These are phyloP conservation scores for Catalaphyllia jardinei DNA, from an alignment of 64 coral and sea anemone genomes.

Conservation along the genomic window DNA sequence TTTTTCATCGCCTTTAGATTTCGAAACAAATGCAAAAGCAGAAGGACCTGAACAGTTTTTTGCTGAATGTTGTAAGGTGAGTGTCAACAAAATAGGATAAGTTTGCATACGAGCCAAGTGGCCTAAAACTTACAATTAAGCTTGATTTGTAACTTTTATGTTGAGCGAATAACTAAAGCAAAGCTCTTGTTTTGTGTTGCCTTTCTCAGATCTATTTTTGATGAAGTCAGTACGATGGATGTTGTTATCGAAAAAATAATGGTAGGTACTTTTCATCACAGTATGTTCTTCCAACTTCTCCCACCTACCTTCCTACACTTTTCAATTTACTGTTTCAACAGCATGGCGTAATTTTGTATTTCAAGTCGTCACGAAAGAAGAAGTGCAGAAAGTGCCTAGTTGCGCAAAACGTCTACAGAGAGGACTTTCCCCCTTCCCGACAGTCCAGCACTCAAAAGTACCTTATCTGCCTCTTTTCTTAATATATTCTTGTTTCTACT, in stretches of 20 bases:
- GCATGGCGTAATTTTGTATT: too few relatives aligned
- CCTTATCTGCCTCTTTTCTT: neutral
- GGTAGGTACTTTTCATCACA: slow-evolving; percentile 42
- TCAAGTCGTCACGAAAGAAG: too few relatives aligned
- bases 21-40: slow-evolving; percentile 97
- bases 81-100: neutral
- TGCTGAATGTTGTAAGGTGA: slow-evolving; percentile 94
- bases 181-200: neutral
- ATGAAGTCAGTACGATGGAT: slow-evolving; percentile 96
- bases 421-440: neutral
- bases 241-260: slow-evolving; percentile 96
- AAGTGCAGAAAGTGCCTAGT: too few relatives aligned
- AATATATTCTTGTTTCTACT: neutral
- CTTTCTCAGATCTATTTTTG: slow-evolving; percentile 83
- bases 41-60: slow-evolving; percentile 92
- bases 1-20: slow-evolving; percentile 48
- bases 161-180: too few relatives aligned
- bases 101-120: too few relatives aligned
- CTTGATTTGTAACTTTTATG: too few relatives aligned
- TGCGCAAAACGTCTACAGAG: neutral
- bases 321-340: too few relatives aligned
- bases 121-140: too few relatives aligned
- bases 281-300: too few relatives aligned
- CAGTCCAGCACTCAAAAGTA: neutral
- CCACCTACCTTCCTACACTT: too few relatives aligned